Evolutionary conservation across 1,140 invertebrate genomes (phyloP).

Genomic region (Ips nitidus): DNA sequence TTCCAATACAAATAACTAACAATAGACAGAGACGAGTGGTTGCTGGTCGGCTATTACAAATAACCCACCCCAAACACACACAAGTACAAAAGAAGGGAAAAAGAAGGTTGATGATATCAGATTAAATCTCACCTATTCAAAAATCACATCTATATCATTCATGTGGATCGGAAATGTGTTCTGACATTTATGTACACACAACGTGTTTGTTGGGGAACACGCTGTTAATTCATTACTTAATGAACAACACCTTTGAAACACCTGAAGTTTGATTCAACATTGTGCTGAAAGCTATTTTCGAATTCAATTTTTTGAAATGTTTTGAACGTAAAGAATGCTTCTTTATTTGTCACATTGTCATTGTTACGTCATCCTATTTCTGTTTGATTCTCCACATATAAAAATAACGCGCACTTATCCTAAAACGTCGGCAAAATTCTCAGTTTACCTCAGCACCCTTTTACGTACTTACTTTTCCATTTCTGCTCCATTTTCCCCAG

Average conservation of each 20-base stretch:
- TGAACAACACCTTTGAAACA: too few relatives aligned
- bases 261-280: too few relatives aligned
- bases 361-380: too few relatives aligned
- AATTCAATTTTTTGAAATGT: too few relatives aligned
- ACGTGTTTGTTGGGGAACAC: constrained; percentile 20
- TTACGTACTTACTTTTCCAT: constrained; percentile 17
- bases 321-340: too few relatives aligned
- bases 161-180: constrained; percentile 42
- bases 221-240: too few relatives aligned
- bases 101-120: constrained; percentile 28
- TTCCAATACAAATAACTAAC: constrained; percentile 1
- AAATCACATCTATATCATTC: constrained; percentile 44
- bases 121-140: constrained; percentile 42
- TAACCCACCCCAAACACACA: constrained; percentile 19
- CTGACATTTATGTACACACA: constrained; percentile 40
- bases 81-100: constrained; percentile 1
- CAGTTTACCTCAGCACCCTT: neutral
- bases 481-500: constrained; percentile 9
- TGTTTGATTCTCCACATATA: too few relatives aligned
- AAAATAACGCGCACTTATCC: too few relatives aligned
- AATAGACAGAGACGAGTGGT: constrained; percentile 27
- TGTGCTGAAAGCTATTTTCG: too few relatives aligned
- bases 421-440: neutral
- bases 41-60: neutral
- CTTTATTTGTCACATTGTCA: too few relatives aligned